A percentile compares a stretch with the other conserved stretches of the same genome.
Conservation (phyloP, 2,113 vertebrate species). For the Chaenocephalus aceratus region DNA sequence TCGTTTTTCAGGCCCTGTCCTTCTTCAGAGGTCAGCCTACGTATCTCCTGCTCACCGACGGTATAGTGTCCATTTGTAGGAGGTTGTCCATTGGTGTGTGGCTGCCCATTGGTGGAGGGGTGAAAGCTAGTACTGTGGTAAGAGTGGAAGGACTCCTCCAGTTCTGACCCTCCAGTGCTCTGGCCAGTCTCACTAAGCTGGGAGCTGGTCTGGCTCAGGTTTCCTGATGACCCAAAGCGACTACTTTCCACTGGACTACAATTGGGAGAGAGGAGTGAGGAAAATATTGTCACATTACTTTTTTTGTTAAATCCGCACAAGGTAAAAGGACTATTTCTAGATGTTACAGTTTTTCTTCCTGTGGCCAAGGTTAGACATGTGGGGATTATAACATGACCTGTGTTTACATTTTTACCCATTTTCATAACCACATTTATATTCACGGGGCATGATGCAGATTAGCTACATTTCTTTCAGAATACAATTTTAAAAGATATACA, state of each 20-base stretch:
- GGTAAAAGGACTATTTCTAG: not conserved
- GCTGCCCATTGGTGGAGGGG: constrained; percentile 76
- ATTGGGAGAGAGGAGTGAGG: constrained; percentile 49
- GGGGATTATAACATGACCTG: not conserved
- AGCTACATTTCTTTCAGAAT: not conserved
- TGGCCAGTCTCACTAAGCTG: constrained; percentile 93
- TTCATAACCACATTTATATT: not conserved
- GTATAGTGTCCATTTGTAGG: constrained; percentile 76
- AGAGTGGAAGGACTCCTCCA: constrained; percentile 88
- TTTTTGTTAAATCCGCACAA: not conserved
- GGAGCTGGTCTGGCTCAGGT: constrained; percentile 95
- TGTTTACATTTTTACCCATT: constrained; percentile 1
- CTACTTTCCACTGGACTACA: constrained; percentile 93
- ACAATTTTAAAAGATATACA: not conserved
- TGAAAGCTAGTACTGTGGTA: constrained; percentile 83
- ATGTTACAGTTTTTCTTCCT: not conserved
- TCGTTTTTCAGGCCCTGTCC: constrained; percentile 59
- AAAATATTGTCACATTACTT: constrained; percentile 42
- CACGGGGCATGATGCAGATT: not conserved
- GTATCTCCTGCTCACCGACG: constrained; percentile 71
- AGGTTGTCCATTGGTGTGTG: constrained; percentile 69
- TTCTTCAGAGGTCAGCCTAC: constrained; percentile 72
- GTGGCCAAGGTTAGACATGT: constrained; percentile 7
- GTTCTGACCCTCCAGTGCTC: constrained; percentile 84
- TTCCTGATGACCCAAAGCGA: constrained; percentile 94